phyloP scores from a whole-genome alignment of 2,797 vertebrate species.

The Chelon auratus region DNA sequence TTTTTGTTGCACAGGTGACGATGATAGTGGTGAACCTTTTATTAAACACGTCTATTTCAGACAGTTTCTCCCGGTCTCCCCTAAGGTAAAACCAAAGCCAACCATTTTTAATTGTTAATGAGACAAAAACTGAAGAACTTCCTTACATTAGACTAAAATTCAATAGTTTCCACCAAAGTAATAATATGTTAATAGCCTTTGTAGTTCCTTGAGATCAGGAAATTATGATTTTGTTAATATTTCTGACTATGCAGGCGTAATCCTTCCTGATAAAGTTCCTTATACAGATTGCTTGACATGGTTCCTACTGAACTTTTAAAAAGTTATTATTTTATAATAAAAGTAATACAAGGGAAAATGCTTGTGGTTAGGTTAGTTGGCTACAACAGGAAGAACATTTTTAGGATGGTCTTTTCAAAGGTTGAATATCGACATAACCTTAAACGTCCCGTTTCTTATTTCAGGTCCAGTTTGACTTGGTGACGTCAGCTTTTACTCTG shows the following conservation, averaged over 20 bases:
- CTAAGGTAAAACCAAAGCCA: constrained; percentile 80
- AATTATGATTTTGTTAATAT: too few relatives aligned
- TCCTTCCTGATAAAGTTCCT: too few relatives aligned
- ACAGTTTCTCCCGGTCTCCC: constrained; percentile 91
- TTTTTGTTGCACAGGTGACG: constrained; percentile 78
- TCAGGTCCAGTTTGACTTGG: constrained; percentile 90
- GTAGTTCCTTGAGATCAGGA: too few relatives aligned
- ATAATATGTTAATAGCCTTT: background rate
- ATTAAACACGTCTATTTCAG: constrained; percentile 90
- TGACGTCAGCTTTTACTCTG: constrained; percentile 87
- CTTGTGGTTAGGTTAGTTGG: too few relatives aligned
- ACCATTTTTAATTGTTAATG: background rate
- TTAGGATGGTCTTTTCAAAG: too few relatives aligned
- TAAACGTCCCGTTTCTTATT: constrained; percentile 3
- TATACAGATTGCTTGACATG: too few relatives aligned
- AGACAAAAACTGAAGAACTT: background rate
- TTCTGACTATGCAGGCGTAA: too few relatives aligned
- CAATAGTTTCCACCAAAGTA: too few relatives aligned
- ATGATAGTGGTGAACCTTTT: constrained; percentile 72
- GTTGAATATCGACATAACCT: background rate
- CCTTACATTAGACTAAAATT: background rate
- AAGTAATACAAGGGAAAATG: too few relatives aligned
- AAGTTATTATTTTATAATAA: too few relatives aligned
- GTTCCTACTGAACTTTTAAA: too few relatives aligned
- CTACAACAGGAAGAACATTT: too few relatives aligned